phyloP scores from a whole-genome alignment of 2,888 invertebrate species.

The Crocallis elinguaria region DNA sequence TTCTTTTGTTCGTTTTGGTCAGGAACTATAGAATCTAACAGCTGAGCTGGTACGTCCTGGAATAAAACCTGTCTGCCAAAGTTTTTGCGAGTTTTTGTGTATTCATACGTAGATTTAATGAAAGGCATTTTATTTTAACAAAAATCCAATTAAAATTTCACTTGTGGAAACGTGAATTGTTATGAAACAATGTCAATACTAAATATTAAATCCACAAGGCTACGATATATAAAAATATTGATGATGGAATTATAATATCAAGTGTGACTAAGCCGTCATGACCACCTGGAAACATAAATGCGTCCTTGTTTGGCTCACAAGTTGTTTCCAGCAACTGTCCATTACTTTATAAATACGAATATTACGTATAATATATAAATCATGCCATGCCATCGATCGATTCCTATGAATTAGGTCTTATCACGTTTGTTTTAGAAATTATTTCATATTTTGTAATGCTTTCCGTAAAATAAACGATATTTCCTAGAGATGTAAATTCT shows the following conservation, averaged over 20 bases:
- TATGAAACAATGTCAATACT: slow-evolving; percentile 43
- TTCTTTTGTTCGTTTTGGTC: slow-evolving; percentile 65
- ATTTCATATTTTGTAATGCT: slow-evolving; percentile 15
- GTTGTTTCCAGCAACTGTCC: slow-evolving; percentile 37
- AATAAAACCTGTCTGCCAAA: slow-evolving; percentile 82
- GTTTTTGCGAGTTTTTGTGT: slow-evolving; percentile 75
- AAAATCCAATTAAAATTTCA: slow-evolving; percentile 15
- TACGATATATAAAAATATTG: slow-evolving; percentile 54
- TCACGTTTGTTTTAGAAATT: slow-evolving; percentile 6
- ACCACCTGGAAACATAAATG: slow-evolving; percentile 62
- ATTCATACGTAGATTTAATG: slow-evolving; percentile 67
- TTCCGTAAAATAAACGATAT: slow-evolving; percentile 18
- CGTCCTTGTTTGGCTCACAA: slow-evolving; percentile 63
- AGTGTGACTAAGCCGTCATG: slow-evolving; percentile 51
- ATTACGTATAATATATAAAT: too few species aligned
- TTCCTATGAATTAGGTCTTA: too few species aligned
- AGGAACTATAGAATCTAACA: slow-evolving; percentile 71
- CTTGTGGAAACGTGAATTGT: slow-evolving; percentile 29
- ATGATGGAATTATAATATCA: slow-evolving; percentile 52
- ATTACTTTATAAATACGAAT: not conserved
- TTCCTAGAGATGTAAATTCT: slow-evolving; percentile 4
- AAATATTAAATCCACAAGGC: slow-evolving; percentile 64
- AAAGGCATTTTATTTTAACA: slow-evolving; percentile 52
- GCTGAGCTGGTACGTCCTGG: slow-evolving; percentile 66
- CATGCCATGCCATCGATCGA: too few species aligned